These are phyloP conservation scores for Kobus ellipsiprymnus DNA, from an alignment of 2,113 vertebrate genomes.

Conservation along the genomic window DNA sequence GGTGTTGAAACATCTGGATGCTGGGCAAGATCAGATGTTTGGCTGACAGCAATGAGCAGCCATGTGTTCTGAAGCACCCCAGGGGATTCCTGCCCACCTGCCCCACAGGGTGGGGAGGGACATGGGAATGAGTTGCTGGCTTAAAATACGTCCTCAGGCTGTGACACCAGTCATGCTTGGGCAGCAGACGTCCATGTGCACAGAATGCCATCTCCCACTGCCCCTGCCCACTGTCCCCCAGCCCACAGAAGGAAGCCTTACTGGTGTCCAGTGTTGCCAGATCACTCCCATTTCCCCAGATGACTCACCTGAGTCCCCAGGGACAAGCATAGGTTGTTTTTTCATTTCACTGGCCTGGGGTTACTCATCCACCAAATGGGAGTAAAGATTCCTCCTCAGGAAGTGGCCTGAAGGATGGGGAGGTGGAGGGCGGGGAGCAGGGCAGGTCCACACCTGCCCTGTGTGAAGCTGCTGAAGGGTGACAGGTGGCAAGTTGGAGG, in stretches of 20 bases:
- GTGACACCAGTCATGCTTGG: rapidly evolving
- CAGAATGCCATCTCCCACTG: background rate
- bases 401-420: background rate
- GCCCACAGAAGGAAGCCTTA: background rate
- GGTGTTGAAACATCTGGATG: background rate
- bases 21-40: background rate
- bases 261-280: background rate
- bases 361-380: background rate
- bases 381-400: background rate
- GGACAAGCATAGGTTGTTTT: background rate
- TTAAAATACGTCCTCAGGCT: background rate
- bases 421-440: background rate
- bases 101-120: background rate
- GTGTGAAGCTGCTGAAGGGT: background rate
- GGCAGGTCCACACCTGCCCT: background rate
- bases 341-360: background rate
- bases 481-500: background rate
- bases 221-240: no score
- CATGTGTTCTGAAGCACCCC: background rate
- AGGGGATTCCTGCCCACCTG: background rate
- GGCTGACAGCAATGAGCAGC: background rate
- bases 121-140: background rate
- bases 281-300: background rate
- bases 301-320: background rate
- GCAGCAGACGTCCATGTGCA: rapidly evolving